phyloP scores from a whole-genome alignment of 2,113 vertebrate genomes.

The Chaenocephalus aceratus region DNA sequence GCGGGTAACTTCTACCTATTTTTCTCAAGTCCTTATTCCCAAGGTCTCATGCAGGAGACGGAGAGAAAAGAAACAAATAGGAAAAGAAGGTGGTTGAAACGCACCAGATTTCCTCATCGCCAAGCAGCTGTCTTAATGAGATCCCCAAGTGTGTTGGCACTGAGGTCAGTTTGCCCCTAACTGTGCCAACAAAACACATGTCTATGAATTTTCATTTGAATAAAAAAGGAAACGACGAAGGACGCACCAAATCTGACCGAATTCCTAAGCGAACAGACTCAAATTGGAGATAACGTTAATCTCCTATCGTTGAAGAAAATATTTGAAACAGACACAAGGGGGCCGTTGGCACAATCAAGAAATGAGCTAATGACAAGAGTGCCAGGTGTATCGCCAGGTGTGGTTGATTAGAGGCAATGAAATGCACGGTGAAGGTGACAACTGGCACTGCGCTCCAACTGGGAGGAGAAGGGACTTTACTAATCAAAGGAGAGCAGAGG shows the following conservation, averaged over 20 bases:
- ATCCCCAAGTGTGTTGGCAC: slow-evolving; percentile 57
- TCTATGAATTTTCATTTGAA: slow-evolving; percentile 49
- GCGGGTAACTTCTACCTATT: slow-evolving; percentile 39
- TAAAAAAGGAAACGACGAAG: slow-evolving; percentile 25
- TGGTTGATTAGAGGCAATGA: slow-evolving; percentile 79
- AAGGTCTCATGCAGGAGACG: slow-evolving; percentile 11
- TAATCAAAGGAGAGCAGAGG: slow-evolving; percentile 59
- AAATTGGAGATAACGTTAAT: slow-evolving; percentile 2
- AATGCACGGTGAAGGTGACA: slow-evolving; percentile 70
- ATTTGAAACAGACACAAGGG: slow-evolving; percentile 40
- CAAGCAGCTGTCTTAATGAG: slow-evolving; percentile 72
- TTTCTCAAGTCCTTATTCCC: slow-evolving; percentile 57
- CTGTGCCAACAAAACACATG: slow-evolving; percentile 39
- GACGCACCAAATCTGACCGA: slow-evolving; percentile 14
- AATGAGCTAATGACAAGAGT: slow-evolving; percentile 72
- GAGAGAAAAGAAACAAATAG: slow-evolving; percentile 29
- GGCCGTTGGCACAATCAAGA: slow-evolving; percentile 64
- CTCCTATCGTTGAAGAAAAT: slow-evolving; percentile 47
- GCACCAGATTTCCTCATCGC: slow-evolving; percentile 32
- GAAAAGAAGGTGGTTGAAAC: slow-evolving; percentile 17
- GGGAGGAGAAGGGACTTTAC: slow-evolving; percentile 42
- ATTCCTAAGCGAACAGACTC: slow-evolving; percentile 5
- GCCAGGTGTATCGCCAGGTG: slow-evolving; percentile 81
- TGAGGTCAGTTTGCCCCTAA: slow-evolving; percentile 75
- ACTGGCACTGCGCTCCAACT: slow-evolving; percentile 60